A percentile compares a stretch with the other conserved stretches of the same genome.
These are phyloP conservation scores for Sarcophaga peregrina DNA, from an alignment of 1,140 invertebrate species.

Conservation along the genomic window DNA sequence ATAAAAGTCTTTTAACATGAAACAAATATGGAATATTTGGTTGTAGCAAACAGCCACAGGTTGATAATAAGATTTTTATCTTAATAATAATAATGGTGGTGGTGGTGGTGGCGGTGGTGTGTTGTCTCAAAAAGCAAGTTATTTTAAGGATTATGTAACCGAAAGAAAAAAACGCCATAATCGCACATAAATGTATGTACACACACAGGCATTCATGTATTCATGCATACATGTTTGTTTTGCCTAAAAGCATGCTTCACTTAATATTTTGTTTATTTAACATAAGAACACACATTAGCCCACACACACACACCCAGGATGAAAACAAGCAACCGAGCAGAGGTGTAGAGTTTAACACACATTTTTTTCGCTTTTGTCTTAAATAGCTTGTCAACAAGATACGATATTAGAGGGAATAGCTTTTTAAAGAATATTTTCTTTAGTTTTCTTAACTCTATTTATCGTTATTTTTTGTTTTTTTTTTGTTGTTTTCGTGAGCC, in stretches of 20 bases:
- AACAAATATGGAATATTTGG: neutral
- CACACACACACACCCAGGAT: neutral
- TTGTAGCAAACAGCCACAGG: conserved; percentile 1
- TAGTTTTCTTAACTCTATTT: neutral
- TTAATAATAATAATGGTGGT: neutral
- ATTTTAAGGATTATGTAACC: conserved; percentile 2
- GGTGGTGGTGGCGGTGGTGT: neutral
- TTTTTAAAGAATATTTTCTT: conserved; percentile 12
- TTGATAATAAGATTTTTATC: conserved; percentile 19
- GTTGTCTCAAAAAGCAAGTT: neutral
- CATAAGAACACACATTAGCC: neutral
- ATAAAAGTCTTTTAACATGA: neutral
- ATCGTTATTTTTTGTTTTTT: no score
- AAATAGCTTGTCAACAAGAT: conserved; percentile 21
- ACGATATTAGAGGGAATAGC: neutral
- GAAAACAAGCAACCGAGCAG: neutral
- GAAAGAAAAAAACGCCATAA: neutral
- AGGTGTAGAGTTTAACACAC: conserved; percentile 13
- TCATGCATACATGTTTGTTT: neutral
- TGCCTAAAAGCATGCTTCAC: neutral
- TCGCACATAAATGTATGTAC: no score
- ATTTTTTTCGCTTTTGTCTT: neutral
- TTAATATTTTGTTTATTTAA: neutral
- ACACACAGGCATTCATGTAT: neutral
- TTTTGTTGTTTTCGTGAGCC: neutral